A percentile compares a stretch with the other conserved stretches of the same genome.
Conservation (phyloP, 2,113 vertebrate genomes). For the Mixornis gularis region DNA sequence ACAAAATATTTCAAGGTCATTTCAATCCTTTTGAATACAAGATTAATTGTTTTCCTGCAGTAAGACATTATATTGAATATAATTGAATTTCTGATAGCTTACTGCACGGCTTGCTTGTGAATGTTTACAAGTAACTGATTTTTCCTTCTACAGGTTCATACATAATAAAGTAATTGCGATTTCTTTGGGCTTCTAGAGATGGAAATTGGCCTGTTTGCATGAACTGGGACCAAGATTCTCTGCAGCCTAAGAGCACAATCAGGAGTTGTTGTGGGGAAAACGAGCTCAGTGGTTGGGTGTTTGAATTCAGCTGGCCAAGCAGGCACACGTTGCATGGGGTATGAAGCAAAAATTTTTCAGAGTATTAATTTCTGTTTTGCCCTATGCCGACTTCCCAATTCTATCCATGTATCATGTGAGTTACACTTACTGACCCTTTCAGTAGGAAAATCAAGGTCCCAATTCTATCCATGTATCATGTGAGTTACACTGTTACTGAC, state of each 20-base stretch:
- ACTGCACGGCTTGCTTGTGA: neutral
- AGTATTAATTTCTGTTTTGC: neutral
- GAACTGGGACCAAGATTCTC: neutral
- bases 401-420: neutral
- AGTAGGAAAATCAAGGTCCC: neutral
- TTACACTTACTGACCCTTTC: neutral
- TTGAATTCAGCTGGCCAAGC: neutral
- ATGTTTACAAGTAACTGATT: neutral
- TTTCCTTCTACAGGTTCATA: neutral
- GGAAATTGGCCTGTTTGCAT: neutral
- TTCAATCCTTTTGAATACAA: neutral
- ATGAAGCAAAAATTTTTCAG: neutral
- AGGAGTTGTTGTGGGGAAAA: neutral
- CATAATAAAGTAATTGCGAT: neutral
- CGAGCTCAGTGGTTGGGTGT: neutral
- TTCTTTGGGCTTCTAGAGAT: neutral
- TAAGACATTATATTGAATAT: neutral
- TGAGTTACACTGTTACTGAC: neutral
- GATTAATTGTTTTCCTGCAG: constrained; percentile 15
- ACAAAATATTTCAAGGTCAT: neutral
- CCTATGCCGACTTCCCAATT: neutral
- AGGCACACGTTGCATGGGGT: rapidly evolving
- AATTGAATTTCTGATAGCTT: neutral
- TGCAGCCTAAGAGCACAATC: neutral
- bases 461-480: neutral